Evolutionary conservation across 2,113 vertebrate genomes (phyloP).

Genomic region (Osmerus mordax): DNA sequence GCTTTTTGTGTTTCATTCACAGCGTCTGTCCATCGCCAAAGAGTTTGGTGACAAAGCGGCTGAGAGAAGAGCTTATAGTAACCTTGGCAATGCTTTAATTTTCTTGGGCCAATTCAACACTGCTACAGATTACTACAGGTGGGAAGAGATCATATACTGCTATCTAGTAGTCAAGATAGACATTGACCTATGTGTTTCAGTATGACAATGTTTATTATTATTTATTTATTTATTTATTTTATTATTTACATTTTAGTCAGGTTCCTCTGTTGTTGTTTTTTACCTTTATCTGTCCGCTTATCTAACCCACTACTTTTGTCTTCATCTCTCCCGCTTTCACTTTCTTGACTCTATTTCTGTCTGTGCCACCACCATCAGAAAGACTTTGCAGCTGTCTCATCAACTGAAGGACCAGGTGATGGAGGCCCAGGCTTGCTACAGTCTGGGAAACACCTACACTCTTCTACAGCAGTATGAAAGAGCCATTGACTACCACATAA

Average conservation of each 20-base stretch:
- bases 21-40: constrained; percentile 96
- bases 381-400: constrained; percentile 89
- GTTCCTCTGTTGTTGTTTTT: neutral
- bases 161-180: constrained; percentile 56
- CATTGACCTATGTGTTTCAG: neutral
- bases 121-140: constrained; percentile 95
- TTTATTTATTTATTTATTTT: no score
- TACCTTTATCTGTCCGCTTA: neutral
- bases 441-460: constrained; percentile 93
- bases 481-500: constrained; percentile 89
- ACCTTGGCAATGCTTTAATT: constrained; percentile 93
- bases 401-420: constrained; percentile 93
- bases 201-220: no score
- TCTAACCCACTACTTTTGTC: neutral
- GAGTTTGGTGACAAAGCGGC: constrained; percentile 97
- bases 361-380: constrained; percentile 65
- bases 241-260: neutral
- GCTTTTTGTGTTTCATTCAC: constrained; percentile 36
- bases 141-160: constrained; percentile 46
- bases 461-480: constrained; percentile 88
- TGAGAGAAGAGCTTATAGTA: constrained; percentile 91
- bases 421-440: constrained; percentile 97
- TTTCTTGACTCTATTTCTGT: neutral
- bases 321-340: neutral
- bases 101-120: constrained; percentile 91